Percentiles rank a stretch among this genome's conserved stretches.
Conservation (phyloP, 2,888 invertebrate genomes). For the Julus scanicus region DNA sequence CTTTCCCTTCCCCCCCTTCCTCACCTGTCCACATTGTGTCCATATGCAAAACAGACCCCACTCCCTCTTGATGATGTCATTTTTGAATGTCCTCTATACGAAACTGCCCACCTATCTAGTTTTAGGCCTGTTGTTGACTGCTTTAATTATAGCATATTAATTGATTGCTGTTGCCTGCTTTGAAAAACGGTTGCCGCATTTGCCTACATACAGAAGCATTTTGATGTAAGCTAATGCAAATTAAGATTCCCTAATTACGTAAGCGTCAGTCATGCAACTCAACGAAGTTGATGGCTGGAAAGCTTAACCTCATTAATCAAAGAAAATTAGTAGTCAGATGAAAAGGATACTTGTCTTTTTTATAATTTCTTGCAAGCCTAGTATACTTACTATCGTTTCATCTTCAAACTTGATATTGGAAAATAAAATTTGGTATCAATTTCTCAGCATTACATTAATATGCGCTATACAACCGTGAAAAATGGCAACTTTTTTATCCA, state of each 20-base stretch:
- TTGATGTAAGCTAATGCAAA: slow-evolving; percentile 8
- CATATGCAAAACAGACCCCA: no score
- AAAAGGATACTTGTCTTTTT: neutral
- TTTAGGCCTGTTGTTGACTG: neutral
- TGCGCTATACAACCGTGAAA: neutral
- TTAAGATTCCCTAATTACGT: slow-evolving; percentile 47
- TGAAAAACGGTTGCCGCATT: neutral
- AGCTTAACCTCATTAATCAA: slow-evolving; percentile 49
- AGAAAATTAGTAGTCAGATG: slow-evolving; percentile 7
- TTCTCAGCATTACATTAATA: neutral
- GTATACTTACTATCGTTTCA: neutral
- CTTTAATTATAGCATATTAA: neutral
- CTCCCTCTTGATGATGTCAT: no score
- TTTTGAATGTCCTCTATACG: no score
- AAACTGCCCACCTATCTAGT: neutral
- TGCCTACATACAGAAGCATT: neutral
- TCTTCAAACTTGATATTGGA: neutral
- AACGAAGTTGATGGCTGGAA: slow-evolving; percentile 38
- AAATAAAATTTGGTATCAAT: neutral
- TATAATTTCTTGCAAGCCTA: no score
- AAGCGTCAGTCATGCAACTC: slow-evolving; percentile 30
- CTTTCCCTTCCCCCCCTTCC: no score
- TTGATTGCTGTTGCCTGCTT: neutral
- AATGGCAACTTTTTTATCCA: neutral
- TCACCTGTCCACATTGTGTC: no score